phyloP scores from a whole-genome alignment of 2,797 vertebrate species.

The Jordanella pulchra region DNA sequence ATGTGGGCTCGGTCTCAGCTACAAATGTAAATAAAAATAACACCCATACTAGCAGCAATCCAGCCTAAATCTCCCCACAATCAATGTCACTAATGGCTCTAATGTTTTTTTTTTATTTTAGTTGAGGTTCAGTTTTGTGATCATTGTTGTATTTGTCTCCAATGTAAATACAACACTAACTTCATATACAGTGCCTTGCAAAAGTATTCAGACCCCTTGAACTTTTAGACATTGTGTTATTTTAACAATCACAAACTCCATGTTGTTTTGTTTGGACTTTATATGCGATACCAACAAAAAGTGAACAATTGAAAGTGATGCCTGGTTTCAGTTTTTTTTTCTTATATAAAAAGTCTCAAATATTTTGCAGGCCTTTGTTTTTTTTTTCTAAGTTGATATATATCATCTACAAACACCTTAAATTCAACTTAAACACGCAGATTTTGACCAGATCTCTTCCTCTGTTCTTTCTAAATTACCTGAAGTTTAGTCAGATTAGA shows the following conservation, averaged over 20 bases:
- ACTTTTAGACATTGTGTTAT: not conserved
- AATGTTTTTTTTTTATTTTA: not conserved
- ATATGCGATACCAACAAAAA: not conserved
- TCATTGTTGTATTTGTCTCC: not conserved
- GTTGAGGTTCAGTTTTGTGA: not conserved
- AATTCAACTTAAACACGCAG: too few relatives aligned
- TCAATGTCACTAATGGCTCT: not conserved
- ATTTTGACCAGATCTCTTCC: too few relatives aligned
- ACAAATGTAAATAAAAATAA: too few relatives aligned
- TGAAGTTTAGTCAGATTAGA: too few relatives aligned
- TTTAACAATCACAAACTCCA: not conserved
- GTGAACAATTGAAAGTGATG: not conserved
- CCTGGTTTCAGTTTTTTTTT: too few relatives aligned
- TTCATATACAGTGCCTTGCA: conserved; percentile 1
- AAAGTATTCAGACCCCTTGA: conserved; percentile 4
- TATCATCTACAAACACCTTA: too few relatives aligned
- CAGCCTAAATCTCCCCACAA: not conserved
- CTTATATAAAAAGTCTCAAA: too few relatives aligned
- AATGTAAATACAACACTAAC: not conserved
- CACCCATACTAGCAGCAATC: not conserved
- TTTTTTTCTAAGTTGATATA: too few relatives aligned
- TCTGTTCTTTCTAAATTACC: too few relatives aligned
- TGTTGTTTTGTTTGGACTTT: not conserved
- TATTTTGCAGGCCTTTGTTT: too few relatives aligned
- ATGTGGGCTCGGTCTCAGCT: too few relatives aligned